Evolutionary conservation across 1,140 invertebrate species (phyloP).

Genomic region (Ostrea edulis): DNA sequence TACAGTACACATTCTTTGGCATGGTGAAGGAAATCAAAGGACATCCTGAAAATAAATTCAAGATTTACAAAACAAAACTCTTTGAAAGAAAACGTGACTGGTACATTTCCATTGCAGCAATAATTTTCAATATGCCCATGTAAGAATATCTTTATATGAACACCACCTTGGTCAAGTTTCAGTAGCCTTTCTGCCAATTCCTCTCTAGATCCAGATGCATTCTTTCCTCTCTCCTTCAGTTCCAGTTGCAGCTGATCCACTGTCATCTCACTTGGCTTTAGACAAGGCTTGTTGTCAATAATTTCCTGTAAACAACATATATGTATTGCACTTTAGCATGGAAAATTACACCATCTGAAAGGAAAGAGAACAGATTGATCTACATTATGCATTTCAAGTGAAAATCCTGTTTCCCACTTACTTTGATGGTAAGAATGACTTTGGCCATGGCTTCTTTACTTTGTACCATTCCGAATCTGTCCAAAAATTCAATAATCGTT

Average conservation of each 20-base stretch:
- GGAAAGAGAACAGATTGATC: neutral
- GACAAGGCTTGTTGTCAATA: conserved; percentile 65
- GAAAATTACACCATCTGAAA: neutral
- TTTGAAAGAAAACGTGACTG: too few species aligned
- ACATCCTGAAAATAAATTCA: conserved; percentile 62
- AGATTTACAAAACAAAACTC: neutral
- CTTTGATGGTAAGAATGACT: conserved; percentile 61
- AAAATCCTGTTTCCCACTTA: conserved; percentile 30
- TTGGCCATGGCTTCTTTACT: conserved; percentile 57
- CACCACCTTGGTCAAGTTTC: neutral
- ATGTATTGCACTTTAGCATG: neutral
- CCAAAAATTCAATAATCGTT: conserved; percentile 55
- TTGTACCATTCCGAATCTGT: conserved; percentile 52
- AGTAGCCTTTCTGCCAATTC: conserved; percentile 23
- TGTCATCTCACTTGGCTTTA: conserved; percentile 64
- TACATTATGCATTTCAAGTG: neutral
- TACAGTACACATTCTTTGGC: conserved; percentile 67
- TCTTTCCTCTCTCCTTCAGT: conserved; percentile 54
- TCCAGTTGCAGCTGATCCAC: conserved; percentile 59
- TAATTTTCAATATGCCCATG: too few species aligned
- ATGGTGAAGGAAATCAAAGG: conserved; percentile 63
- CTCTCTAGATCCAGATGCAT: conserved; percentile 52
- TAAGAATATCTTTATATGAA: neutral
- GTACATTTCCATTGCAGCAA: too few species aligned
- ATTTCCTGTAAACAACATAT: conserved; percentile 53